Conservation (phyloP, 2,888 invertebrate species). For the Tholera decimalis region DNA sequence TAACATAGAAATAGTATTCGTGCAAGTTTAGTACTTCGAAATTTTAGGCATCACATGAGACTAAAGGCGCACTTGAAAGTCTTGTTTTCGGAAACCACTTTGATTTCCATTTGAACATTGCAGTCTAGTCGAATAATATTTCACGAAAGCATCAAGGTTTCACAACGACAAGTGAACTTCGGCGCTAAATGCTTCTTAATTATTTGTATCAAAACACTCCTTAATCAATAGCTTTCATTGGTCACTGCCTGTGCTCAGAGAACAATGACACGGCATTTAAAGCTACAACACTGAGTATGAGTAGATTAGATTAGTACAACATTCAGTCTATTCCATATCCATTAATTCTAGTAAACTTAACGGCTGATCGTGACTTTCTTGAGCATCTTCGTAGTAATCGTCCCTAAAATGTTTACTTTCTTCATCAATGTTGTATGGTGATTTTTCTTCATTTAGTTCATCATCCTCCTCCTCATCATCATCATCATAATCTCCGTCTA, state of each 20-base stretch:
- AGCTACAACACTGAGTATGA: slow-evolving; percentile 73
- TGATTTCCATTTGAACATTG: slow-evolving; percentile 8
- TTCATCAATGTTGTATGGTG: slow-evolving; percentile 59
- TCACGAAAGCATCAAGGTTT: slow-evolving; percentile 23
- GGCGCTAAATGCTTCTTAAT: slow-evolving; percentile 77
- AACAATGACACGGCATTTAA: slow-evolving; percentile 67
- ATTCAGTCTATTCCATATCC: slow-evolving; percentile 87
- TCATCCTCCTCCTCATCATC: slow-evolving; percentile 34
- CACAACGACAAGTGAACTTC: slow-evolving; percentile 14
- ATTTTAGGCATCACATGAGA: slow-evolving; percentile 21
- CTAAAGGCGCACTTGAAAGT: slow-evolving; percentile 14
- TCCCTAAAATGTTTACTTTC: slow-evolving; percentile 63
- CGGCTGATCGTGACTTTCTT: slow-evolving; percentile 75
- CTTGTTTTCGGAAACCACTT: slow-evolving; percentile 6
- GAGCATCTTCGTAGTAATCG: slow-evolving; percentile 70
- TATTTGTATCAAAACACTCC: slow-evolving; percentile 69
- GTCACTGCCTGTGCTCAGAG: slow-evolving; percentile 66
- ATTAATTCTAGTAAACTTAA: slow-evolving; percentile 85
- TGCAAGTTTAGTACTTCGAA: slow-evolving; percentile 57
- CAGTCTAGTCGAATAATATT: slow-evolving; percentile 10
- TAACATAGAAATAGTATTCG: slow-evolving; percentile 67
- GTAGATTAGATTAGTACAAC: slow-evolving; percentile 64
- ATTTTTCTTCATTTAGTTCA: slow-evolving; percentile 39
- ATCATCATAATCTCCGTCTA: slow-evolving; percentile 68
- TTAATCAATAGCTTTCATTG: slow-evolving; percentile 51